Conservation (phyloP, 23 tunicate species). For the Pegea sp. region DNA sequence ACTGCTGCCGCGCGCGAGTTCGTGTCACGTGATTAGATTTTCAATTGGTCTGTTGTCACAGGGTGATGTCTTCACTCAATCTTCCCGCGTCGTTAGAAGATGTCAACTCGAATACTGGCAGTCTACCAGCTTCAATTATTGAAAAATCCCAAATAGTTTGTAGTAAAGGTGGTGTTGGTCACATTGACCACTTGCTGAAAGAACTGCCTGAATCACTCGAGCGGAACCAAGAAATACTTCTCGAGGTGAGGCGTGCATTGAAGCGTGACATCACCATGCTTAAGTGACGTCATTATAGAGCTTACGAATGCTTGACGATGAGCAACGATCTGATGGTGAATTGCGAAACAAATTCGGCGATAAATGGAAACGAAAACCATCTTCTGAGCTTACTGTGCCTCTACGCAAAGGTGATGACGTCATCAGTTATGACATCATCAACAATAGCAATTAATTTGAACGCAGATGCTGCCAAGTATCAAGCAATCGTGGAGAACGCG, state of each 20-base stretch:
- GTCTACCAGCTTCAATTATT: conserved; percentile 59
- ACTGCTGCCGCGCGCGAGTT: too few relatives aligned
- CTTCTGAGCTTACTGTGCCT: conserved; percentile 55
- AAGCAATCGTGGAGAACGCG: conserved; percentile 71
- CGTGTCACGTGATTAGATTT: too few relatives aligned
- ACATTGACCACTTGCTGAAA: conserved; percentile 47
- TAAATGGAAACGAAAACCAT: conserved; percentile 68
- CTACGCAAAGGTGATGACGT: conserved; percentile 43
- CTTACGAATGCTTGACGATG: conserved; percentile 57
- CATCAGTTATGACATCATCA: background rate
- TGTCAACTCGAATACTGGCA: conserved; percentile 28
- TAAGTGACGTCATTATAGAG: conserved; percentile 17
- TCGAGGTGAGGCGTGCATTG: conserved; percentile 26
- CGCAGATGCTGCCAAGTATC: conserved; percentile 60
- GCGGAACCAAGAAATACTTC: conserved; percentile 64
- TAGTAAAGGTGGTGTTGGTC: conserved; percentile 38
- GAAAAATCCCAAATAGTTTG: conserved; percentile 37
- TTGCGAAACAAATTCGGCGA: conserved; percentile 71
- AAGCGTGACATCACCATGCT: too few relatives aligned
- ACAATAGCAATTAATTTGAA: background rate
- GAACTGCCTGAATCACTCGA: conserved; percentile 67
- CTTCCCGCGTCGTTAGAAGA: conserved; percentile 92
- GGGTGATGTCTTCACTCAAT: conserved; percentile 88
- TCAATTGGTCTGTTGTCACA: conserved; percentile 3
- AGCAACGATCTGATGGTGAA: conserved; percentile 82